phyloP scores from a whole-genome alignment of 1,140 invertebrate genomes.

The Thaumetopoea pityocampa region DNA sequence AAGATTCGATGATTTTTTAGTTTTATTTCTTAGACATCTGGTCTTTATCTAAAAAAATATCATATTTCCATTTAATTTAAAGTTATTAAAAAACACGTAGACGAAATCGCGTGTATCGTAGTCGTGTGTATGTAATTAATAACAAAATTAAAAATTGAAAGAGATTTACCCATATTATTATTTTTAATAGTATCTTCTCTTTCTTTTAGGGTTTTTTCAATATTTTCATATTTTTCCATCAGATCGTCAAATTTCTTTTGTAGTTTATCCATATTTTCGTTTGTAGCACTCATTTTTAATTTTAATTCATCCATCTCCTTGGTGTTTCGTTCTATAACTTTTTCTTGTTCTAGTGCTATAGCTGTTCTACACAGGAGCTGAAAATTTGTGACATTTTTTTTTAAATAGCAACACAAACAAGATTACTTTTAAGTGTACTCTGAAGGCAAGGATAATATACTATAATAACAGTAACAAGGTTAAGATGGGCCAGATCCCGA shows the following conservation, averaged over 20 bases:
- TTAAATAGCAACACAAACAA: no score
- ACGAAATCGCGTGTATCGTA: no score
- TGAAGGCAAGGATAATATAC: conserved; percentile 5
- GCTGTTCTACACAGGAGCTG: conserved; percentile 75
- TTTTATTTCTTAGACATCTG: no score
- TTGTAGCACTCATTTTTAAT: conserved; percentile 69
- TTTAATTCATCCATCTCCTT: conserved; percentile 68
- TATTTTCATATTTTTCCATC: conserved; percentile 72
- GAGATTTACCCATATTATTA: conserved; percentile 78
- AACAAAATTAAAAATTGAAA: conserved; percentile 5
- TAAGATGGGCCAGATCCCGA: no score
- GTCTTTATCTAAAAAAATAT: no score
- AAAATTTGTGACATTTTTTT: no score
- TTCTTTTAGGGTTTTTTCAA: conserved; percentile 74
- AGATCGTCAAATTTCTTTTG: conserved; percentile 67
- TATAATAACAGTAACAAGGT: conserved; percentile 6
- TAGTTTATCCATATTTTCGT: conserved; percentile 70
- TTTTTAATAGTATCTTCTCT: conserved; percentile 80
- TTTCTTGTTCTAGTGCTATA: conserved; percentile 80
- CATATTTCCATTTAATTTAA: no score
- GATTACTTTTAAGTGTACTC: neutral
- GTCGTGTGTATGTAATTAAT: no score
- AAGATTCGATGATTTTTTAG: no score
- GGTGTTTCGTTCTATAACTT: conserved; percentile 68
- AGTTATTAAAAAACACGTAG: no score